Base-by-base conservation (phyloP, 2,797 vertebrate species). In the Chrosomus eos region DNA sequence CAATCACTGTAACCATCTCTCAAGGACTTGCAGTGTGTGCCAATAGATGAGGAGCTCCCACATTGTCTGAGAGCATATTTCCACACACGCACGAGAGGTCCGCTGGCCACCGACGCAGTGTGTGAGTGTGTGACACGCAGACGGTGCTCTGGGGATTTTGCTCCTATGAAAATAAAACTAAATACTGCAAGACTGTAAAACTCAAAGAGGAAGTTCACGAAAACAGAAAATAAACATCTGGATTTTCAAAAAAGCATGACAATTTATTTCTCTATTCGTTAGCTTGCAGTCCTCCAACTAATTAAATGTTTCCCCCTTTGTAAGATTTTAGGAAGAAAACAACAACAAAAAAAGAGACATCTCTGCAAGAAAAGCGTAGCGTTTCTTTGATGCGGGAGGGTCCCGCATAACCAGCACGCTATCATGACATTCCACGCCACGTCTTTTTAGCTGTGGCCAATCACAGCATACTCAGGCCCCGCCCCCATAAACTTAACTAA, bases 401-500 rank as follows among this genome's bases (percentile, higher is more conserved):
- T 71, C 71, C 43, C 84, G 80, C 80, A 85, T 72, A 64, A 85
- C 23, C 45, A 18, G n/a, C 66, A 81, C n/a, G 43, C 31, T 13
- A 48, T 19, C 9, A 58, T 76, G 53, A 51, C 83, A 55, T 28
- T 45, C 14, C 43, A 73, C 19, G 33, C 67, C 74, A 36, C 55
- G 33, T 48, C 28, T 28, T 28, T 58, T 58, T 21, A 21, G 76
- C 86, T 84, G 51, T 21, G 73, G 74, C 81, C 82, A 80, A 85
- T 87, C 78, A 79, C 58, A 86, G 85, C 85, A 86, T 86, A 87
- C 80, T 76, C 67, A 80, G 71, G 64, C 81, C 86, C 66, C 79
- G 75, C 90, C 89, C 89, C 91, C 95, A 95, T 84, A 95, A 91
- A 95, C 93, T 95, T 93, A 95, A 95, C 92, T 94, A 91, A 90